A percentile compares a stretch with the other conserved stretches of the same genome.
These are phyloP conservation scores for Cepphus grylle DNA, from an alignment of 2,113 vertebrate species.

Conservation along the genomic window DNA sequence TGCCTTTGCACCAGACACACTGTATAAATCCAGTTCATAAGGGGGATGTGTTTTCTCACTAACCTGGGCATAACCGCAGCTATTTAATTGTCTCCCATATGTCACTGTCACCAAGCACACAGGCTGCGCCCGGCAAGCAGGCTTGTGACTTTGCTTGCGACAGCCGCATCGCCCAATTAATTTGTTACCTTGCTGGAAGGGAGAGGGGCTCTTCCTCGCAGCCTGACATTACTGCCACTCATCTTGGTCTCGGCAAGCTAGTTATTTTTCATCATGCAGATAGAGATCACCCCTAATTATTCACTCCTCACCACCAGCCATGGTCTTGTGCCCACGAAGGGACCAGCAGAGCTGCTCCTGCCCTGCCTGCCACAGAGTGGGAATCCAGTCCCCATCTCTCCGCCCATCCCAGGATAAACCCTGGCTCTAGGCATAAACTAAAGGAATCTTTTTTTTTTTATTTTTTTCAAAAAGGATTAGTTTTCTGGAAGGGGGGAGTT, in stretches of 20 bases:
- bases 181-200: not conserved
- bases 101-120: conserved; percentile 15
- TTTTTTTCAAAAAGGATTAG: not conserved
- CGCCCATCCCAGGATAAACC: not conserved
- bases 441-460: not conserved
- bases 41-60: not conserved
- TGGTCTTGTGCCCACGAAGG: not conserved
- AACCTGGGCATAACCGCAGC: not conserved
- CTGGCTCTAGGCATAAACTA: not conserved
- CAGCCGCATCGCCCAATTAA: not conserved
- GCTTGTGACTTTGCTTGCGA: not conserved
- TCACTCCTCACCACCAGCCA: not conserved
- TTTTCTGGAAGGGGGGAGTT: not conserved
- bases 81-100: conserved; percentile 30
- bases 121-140: not conserved
- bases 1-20: not conserved
- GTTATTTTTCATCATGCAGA: not conserved
- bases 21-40: not conserved
- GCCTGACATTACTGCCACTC: not conserved
- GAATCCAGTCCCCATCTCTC: not conserved
- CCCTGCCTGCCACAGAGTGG: not conserved
- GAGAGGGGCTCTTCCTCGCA: not conserved
- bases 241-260: not conserved
- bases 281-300: not conserved
- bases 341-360: not conserved